Evolutionary conservation across 2,888 invertebrate genomes (phyloP).

Genomic region (Cryptocheilus praepositus): DNA sequence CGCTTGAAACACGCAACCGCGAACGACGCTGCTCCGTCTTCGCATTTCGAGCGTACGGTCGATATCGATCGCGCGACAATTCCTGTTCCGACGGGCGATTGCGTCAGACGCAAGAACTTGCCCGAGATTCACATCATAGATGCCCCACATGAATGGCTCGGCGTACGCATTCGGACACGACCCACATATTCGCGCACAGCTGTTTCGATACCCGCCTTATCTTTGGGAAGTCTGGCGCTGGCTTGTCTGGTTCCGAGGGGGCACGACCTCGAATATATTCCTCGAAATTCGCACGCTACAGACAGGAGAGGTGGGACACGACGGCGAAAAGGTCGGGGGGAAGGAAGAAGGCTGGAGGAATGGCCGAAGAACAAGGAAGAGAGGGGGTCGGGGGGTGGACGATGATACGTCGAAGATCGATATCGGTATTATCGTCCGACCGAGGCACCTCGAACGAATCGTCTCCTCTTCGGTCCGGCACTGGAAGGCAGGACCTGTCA

Average conservation of each 20-base stretch:
- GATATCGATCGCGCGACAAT: no score
- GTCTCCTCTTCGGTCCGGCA: slow-evolving; percentile 25
- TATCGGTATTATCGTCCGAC: slow-evolving; percentile 54
- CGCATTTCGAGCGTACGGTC: no score
- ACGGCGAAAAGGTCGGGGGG: slow-evolving; percentile 8
- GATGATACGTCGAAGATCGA: slow-evolving; percentile 56
- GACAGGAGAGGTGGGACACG: slow-evolving; percentile 7
- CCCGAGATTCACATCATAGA: background rate
- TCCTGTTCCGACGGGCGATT: no score
- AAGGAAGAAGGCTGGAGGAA: background rate
- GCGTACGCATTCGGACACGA: background rate
- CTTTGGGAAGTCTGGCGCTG: slow-evolving; percentile 12
- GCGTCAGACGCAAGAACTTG: background rate
- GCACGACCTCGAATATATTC: slow-evolving; percentile 31
- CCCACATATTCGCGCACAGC: background rate
- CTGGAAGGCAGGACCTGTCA: slow-evolving; percentile 59
- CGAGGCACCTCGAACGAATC: slow-evolving; percentile 21
- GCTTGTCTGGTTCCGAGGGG: slow-evolving; percentile 19
- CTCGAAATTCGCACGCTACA: slow-evolving; percentile 34
- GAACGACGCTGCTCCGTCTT: no score
- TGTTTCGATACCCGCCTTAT: slow-evolving; percentile 19
- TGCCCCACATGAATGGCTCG: background rate
- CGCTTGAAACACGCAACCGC: no score
- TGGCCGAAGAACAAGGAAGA: slow-evolving; percentile 27
- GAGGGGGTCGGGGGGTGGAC: slow-evolving; percentile 31